These are phyloP conservation scores for fruit fly (Drosophila melanogaster) DNA, from an alignment of 1,140 invertebrate genomes.

Conservation along the genomic window Release_6_plus_ISO1_MT NC_004354.4:6883501-6884000, in stretches of 20 bases:
- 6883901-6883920: conserved; percentile 13
- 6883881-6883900: neutral
- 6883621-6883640: conserved; percentile 48
- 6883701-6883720: neutral
- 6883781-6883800: conserved; percentile 30
- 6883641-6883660: conserved; percentile 18
- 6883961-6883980: conserved; percentile 10
- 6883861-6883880: conserved; percentile 5
- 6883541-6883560: conserved; percentile 61
- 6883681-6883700: neutral
- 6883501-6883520: conserved; percentile 5
- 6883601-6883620: conserved; percentile 44
- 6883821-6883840: conserved; percentile 78
- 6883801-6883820: conserved; percentile 74
- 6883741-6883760: conserved; percentile 70
- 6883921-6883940: conserved; percentile 22
- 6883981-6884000: conserved; percentile 1
- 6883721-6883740: conserved; percentile 46
- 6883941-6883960: neutral
- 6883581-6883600: conserved; percentile 10
- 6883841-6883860: conserved; percentile 65
- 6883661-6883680: conserved; percentile 29
- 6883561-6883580: conserved; percentile 20
- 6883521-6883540: conserved; percentile 65
- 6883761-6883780: conserved; percentile 37